Conservation (phyloP, 1,140 invertebrate genomes). For the Pectinophora gossypiella region DNA sequence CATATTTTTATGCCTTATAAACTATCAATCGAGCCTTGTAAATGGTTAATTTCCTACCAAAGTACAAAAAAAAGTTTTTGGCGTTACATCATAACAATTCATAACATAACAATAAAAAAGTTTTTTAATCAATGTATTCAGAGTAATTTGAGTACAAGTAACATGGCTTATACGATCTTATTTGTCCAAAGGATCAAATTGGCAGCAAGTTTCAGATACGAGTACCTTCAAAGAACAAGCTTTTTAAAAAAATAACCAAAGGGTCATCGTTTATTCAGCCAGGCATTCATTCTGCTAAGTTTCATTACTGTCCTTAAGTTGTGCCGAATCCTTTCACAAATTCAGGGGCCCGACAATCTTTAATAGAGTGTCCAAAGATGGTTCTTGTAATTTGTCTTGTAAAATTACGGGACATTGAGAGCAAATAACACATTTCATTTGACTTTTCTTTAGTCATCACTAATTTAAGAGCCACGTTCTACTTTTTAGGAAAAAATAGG, state of each 20-base stretch:
- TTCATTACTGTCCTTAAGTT: not conserved
- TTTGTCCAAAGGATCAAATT: no score
- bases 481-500: no score
- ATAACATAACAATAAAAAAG: constrained; percentile 16
- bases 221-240: no score
- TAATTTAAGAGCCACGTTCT: no score
- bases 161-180: not conserved
- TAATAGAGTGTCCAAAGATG: no score
- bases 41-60: constrained; percentile 23
- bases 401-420: no score
- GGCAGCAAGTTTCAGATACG: no score
- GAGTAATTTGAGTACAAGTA: not conserved
- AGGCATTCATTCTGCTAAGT: not conserved
- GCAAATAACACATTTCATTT: no score
- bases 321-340: not conserved
- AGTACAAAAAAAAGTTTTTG: constrained; percentile 10
- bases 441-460: no score
- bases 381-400: no score
- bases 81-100: no score
- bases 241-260: no score
- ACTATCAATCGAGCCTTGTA: constrained; percentile 15
- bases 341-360: not conserved
- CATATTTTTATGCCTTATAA: constrained; percentile 20
- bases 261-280: not conserved
- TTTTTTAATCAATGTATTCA: constrained; percentile 20